phyloP scores from a whole-genome alignment of 1,140 invertebrate genomes.

The Cyphomyrmex costatus region DNA sequence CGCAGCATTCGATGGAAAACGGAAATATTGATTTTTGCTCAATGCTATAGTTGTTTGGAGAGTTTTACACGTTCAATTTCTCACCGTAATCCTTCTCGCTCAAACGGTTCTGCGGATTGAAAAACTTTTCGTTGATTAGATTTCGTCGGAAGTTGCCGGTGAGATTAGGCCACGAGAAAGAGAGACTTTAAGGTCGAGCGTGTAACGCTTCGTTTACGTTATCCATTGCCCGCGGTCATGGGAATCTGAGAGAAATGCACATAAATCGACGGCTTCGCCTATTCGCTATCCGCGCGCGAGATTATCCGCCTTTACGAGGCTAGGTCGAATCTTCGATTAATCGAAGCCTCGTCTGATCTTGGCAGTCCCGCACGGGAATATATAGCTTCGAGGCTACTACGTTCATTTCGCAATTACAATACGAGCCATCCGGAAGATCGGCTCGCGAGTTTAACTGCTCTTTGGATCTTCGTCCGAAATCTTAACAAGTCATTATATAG shows the following conservation, averaged over 20 bases:
- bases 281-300: neutral
- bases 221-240: slow-evolving; percentile 61
- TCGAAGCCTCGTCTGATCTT: slow-evolving; percentile 41
- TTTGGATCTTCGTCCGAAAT: slow-evolving; percentile 28
- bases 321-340: slow-evolving; percentile 69
- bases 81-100: slow-evolving; percentile 43
- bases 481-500: slow-evolving; percentile 22
- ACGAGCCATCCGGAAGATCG: neutral
- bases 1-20: slow-evolving; percentile 27
- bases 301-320: slow-evolving; percentile 38
- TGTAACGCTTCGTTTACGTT: slow-evolving; percentile 55
- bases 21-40: slow-evolving; percentile 36
- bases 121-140: slow-evolving; percentile 60
- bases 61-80: slow-evolving; percentile 19
- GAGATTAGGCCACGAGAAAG: slow-evolving; percentile 23
- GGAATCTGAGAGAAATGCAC: slow-evolving; percentile 53
- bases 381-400: slow-evolving; percentile 25
- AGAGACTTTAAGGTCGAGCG: slow-evolving; percentile 46
- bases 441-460: slow-evolving; percentile 32
- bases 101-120: slow-evolving; percentile 14
- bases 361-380: slow-evolving; percentile 28
- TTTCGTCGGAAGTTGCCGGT: slow-evolving; percentile 58
- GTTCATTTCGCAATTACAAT: slow-evolving; percentile 19
- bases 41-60: slow-evolving; percentile 4
- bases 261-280: slow-evolving; percentile 37